Base-by-base conservation (phyloP, 2,113 vertebrate species). In the Vidua chalybeata region DNA sequence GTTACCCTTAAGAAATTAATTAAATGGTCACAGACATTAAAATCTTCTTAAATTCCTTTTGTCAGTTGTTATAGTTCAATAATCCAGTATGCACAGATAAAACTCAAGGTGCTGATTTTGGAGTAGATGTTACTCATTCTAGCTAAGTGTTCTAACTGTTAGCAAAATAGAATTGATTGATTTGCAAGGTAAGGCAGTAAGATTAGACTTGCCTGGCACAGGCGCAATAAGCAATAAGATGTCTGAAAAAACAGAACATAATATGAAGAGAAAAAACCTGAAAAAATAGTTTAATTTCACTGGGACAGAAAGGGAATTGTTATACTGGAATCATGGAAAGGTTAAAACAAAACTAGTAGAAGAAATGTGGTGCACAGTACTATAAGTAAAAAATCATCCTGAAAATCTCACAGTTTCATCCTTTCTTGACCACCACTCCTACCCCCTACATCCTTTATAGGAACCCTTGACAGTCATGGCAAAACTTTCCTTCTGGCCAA, bases 401-500 rank as follows among this genome's bases (percentile, higher is more conserved):
- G 35, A 71, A 84, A 78, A 74, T 74, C 8, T 71, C 43, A 35
- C 17, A 7, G 6, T 77, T 96, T 75, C 7, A 37, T 55, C 7
- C 10, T 74, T 84, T 82, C 69, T 78, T 87, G 9, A 19, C 37
- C 12, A 15, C 3, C 4, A 4, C 7, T 13, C 8, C 14, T 10
- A 33, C 1, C 3, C 11, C 14, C 5, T 13, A 6, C 43, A 52
- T 79, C 14, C 19, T 31, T 76, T 76, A 22, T 11, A 93, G 21
- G 24, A 89, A 33, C 13, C 10, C 43, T 31, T 78, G 19, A 31
- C 27, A 75, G 6, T 69, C 15, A 30, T 64, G n/a, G 48, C 37
- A 93, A 86, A 78, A 74, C 85, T 87, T 94, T 67, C 14, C 46
- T 96, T 78, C 52, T 96, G 62, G 71, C 55, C 82, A 93, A 61